phyloP scores from a whole-genome alignment of 2,888 invertebrate species.

The Nasonia oneida region DNA sequence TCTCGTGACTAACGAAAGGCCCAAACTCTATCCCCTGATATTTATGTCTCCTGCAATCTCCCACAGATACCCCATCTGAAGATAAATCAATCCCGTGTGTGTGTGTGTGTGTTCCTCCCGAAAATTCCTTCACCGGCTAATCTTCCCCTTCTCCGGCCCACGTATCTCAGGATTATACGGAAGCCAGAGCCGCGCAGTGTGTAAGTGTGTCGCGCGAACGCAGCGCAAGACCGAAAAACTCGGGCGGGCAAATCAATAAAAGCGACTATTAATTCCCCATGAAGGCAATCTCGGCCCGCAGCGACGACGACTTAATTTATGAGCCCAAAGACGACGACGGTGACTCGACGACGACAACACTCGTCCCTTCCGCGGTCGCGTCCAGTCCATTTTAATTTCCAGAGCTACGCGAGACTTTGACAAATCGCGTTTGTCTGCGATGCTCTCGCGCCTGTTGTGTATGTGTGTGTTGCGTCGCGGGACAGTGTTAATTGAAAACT shows the following conservation, averaged over 20 bases:
- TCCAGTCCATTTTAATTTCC: slow-evolving; percentile 39
- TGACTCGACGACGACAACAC: neutral
- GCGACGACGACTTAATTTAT: slow-evolving; percentile 46
- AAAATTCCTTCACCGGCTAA: neutral
- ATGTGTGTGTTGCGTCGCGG: neutral
- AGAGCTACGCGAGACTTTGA: slow-evolving; percentile 41
- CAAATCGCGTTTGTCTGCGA: slow-evolving; percentile 40
- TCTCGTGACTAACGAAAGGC: neutral
- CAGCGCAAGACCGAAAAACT: neutral
- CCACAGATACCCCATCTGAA: neutral
- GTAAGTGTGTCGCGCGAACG: neutral
- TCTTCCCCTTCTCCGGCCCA: neutral
- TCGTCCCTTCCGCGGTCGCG: neutral
- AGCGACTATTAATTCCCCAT: slow-evolving; percentile 9
- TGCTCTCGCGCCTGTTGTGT: neutral
- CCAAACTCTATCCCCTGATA: neutral
- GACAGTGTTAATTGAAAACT: slow-evolving; percentile 44
- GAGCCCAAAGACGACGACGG: slow-evolving; percentile 27
- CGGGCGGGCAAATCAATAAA: slow-evolving; percentile 16
- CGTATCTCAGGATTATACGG: neutral
- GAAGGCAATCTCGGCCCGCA: neutral
- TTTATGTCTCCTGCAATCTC: neutral
- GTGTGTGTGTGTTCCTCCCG: neutral
- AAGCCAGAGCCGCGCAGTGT: neutral
- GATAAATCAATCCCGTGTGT: neutral